Evolutionary conservation across 2,888 invertebrate species (phyloP), one percentile per base, ranked within the genome.

Genomic region (Papilio demoleus): DNA sequence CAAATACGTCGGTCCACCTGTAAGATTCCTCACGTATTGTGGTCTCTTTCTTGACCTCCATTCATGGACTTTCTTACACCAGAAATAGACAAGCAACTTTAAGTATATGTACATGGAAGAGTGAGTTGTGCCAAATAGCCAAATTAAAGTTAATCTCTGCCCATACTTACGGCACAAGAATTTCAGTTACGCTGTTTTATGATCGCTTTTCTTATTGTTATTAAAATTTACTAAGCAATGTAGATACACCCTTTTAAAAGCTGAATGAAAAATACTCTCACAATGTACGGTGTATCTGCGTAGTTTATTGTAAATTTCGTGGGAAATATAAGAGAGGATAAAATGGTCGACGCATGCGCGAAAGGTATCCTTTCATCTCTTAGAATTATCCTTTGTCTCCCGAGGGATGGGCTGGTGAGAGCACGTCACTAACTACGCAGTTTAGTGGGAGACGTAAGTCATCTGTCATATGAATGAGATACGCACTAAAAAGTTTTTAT

Each of bases 331-430:
- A 27, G 19, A 8, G 73, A 38, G 59, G 64, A 70, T 70, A 56
- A 66, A 59, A n/a, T n/a, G n/a, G 42, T 14, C 19, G 2, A 73
- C 89, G 89, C 89, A 87, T 88, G 90, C 88, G 88, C 74, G 67
- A 4, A 74, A 79, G 81, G 82, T 85, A 77, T 75, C 81, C 81
- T 79, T 72, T n/a, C 5, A 34, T 68, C 72, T 73, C 68, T 70
- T 77, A 75, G 19, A 78, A 78, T 75, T 70, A 76, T 81, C 85
- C 88, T 89, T 89, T 87, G 86, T 88, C 79, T 75, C 76, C 74
- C 70, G 71, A 36, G 59, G 50, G 58, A 60, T 38, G 31, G 50
- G 62, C 66, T 38, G 50, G 59, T 61, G 63, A 45, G 31, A 64
- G 36, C 62, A 67, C 67, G 67, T 62, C 62, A 22, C 65, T 72